Evolutionary conservation across 1,140 invertebrate genomes (phyloP).

Genomic region (Trichoplusia ni): DNA sequence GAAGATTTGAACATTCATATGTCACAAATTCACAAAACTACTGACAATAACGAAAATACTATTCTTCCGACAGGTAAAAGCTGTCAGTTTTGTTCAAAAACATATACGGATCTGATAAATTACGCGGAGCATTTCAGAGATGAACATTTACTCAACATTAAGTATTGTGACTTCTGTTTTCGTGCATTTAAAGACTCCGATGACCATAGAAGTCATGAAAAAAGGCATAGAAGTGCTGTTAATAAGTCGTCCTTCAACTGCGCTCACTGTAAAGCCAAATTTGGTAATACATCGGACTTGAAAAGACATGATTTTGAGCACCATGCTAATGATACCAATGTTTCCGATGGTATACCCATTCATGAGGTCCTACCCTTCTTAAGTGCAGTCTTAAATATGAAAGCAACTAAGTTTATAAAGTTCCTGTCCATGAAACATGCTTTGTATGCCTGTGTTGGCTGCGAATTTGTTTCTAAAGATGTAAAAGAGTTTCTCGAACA

Average conservation of each 20-base stretch:
- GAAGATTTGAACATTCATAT: slow-evolving; percentile 60
- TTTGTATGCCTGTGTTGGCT: slow-evolving; percentile 42
- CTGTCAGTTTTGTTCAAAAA: slow-evolving; percentile 51
- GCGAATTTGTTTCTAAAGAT: slow-evolving; percentile 35
- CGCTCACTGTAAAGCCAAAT: slow-evolving; percentile 51
- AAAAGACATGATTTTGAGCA: slow-evolving; percentile 57
- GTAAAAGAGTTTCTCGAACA: slow-evolving; percentile 51
- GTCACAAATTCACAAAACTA: slow-evolving; percentile 47
- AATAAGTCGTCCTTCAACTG: slow-evolving; percentile 29
- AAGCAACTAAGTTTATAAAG: slow-evolving; percentile 43
- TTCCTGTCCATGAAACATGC: slow-evolving; percentile 23
- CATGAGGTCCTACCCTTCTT: slow-evolving; percentile 44
- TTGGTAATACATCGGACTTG: slow-evolving; percentile 39
- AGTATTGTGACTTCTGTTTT: slow-evolving; percentile 53
- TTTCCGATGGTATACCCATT: slow-evolving; percentile 54
- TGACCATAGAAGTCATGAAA: slow-evolving; percentile 46
- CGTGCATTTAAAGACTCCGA: slow-evolving; percentile 42
- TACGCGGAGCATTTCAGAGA: slow-evolving; percentile 56
- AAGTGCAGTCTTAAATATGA: slow-evolving; percentile 58
- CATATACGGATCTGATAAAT: slow-evolving; percentile 37
- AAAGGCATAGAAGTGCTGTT: slow-evolving; percentile 43
- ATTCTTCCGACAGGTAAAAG: too few relatives aligned
- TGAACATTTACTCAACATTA: slow-evolving; percentile 43
- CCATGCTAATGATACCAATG: slow-evolving; percentile 12
- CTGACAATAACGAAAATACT: background rate